These are phyloP conservation scores for Micropterix aruncella DNA, from an alignment of 2,888 invertebrate species.

Conservation along the genomic window DNA sequence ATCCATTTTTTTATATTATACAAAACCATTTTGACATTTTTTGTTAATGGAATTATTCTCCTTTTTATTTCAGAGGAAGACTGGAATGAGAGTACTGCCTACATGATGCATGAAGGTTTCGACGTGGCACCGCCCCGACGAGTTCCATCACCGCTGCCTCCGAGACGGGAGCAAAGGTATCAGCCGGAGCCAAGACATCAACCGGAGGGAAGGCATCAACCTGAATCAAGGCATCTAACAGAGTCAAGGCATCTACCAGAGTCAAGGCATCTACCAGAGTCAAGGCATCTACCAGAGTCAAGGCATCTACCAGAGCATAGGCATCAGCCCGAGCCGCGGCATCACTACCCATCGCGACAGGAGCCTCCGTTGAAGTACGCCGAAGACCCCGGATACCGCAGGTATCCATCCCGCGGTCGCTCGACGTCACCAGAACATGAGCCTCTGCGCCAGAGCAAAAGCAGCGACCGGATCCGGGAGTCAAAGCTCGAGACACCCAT, in stretches of 20 bases:
- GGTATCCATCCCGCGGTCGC: constrained; percentile 31
- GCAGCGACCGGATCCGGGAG: constrained; percentile 24
- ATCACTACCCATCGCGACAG: constrained; percentile 2
- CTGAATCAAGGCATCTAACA: not conserved
- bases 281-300: not conserved
- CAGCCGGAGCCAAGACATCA: not conserved
- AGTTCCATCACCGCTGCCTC: constrained; percentile 18
- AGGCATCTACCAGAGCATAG: not conserved
- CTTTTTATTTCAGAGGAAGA: constrained; percentile 59
- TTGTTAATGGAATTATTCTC: no score
- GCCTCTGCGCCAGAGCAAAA: constrained; percentile 27
- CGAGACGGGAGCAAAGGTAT: not conserved
- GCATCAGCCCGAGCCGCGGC: not conserved
- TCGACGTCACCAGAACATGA: constrained; percentile 23
- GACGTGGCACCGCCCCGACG: constrained; percentile 32
- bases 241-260: not conserved
- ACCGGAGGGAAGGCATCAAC: not conserved
- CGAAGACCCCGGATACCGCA: constrained; percentile 21
- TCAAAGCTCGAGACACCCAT: constrained; percentile 23
- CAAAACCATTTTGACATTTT: no score
- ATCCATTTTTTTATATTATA: no score
- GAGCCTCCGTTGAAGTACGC: constrained; percentile 16
- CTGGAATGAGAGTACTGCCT: constrained; percentile 53
- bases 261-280: not conserved
- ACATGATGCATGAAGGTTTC: constrained; percentile 45